Evolutionary conservation across 30 jellyfish, hydroid and myxozoan genomes (phyloP).

Genomic region (Mastigias papua): DNA sequence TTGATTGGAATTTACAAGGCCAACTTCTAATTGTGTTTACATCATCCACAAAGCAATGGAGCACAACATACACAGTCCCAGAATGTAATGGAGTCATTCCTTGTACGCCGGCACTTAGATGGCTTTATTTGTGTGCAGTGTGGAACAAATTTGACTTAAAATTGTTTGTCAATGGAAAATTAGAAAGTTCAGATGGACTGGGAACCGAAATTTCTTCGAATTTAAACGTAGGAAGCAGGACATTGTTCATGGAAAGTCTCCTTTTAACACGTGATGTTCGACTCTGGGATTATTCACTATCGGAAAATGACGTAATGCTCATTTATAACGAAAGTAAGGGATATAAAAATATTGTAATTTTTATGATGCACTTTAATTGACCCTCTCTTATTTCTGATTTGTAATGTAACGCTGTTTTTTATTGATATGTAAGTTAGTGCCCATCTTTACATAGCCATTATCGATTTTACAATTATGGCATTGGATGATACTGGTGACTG

Average conservation of each 20-base stretch:
- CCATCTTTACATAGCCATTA: slow-evolving; percentile 25
- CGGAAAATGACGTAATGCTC: neutral
- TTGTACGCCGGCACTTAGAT: slow-evolving; percentile 14
- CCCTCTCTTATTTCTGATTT: no score
- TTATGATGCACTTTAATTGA: no score
- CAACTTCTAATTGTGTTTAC: neutral
- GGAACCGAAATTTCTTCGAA: no score
- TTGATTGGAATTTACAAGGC: neutral
- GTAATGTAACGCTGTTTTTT: no score
- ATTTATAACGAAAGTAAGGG: slow-evolving; percentile 24
- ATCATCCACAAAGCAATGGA: neutral
- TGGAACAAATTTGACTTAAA: slow-evolving; percentile 6
- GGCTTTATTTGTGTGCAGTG: slow-evolving; percentile 29
- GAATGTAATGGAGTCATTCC: neutral
- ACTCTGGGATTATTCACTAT: slow-evolving; percentile 23
- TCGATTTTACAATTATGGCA: slow-evolving; percentile 58
- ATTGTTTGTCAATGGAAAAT: slow-evolving; percentile 18
- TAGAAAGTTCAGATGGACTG: neutral
- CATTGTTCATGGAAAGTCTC: neutral
- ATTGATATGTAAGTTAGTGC: no score
- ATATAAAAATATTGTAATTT: no score
- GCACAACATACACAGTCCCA: slow-evolving; percentile 7
- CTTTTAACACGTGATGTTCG: slow-evolving; percentile 2
- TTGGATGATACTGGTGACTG: slow-evolving; percentile 58
- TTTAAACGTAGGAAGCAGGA: neutral